Evolutionary conservation across 2,113 vertebrate species (phyloP), one percentile per base, ranked within the genome.

Genomic region (Cyanocitta stelleri): DNA sequence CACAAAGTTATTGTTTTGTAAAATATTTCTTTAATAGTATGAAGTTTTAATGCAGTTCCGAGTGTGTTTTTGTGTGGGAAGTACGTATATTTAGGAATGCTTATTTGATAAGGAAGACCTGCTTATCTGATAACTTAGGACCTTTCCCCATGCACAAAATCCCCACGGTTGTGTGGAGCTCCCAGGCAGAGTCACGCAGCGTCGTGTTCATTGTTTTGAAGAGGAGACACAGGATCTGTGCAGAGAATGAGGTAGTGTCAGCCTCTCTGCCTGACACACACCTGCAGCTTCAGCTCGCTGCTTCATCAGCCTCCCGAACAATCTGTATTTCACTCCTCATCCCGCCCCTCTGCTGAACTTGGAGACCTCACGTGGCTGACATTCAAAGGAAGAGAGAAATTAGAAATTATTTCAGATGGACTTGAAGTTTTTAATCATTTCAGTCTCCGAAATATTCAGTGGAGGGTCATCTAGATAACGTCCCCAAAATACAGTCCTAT

Each of bases 121-220:
- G 37, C 13, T 81, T 30, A 55, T 49, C 35, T 48, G 74, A 9
- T 73, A 41, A 10, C 32, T 37, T 3, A 12, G 12, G 35, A 19
- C 59, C 35, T 77, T 77, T 73, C 48, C 37, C 5, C 15, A 13
- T 0, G 0, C 30, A 33, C 17, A 32, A 15, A 82, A 33, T 30
- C 26, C 48, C 56, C 35, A 4, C 0, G 7, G 46, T 13, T 0
- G 0, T 11, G 30, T 64, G 8, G 20, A 5, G n/a, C 72, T 91
- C 51, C 51, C 29, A 24, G 69, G 35, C 3, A 0, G 79, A 39
- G 33, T 44, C 16, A 10, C 1, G 1, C 33, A 18, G 66, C 10
- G 0, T 55, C 27, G 2, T 2, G 46, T 8, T 80, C 41, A 19
- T 4, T 74, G 29, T 66, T 78, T 21, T 41, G 64, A 44, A 51